phyloP scores from a whole-genome alignment of 2,888 invertebrate species.

The Apodemia hepburni region DNA sequence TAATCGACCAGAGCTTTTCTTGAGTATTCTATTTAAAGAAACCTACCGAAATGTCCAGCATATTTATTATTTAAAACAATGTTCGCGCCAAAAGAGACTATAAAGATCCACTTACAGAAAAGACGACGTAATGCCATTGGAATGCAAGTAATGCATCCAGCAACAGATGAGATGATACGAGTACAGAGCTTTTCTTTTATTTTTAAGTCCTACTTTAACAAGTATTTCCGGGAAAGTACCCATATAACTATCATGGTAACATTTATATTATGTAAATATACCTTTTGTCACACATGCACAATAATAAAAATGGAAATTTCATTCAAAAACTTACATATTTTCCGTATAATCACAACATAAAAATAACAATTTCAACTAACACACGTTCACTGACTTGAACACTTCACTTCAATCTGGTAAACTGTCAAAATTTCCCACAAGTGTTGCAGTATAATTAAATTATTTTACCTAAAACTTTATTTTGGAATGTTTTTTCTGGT shows the following conservation, averaged over 20 bases:
- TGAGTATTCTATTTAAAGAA: conserved; percentile 55
- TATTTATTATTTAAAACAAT: conserved; percentile 31
- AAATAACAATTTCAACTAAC: conserved; percentile 61
- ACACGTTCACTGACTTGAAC: conserved; percentile 69
- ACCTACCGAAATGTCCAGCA: conserved; percentile 38
- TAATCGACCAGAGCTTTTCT: conserved; percentile 40
- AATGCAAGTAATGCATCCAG: conserved; percentile 49
- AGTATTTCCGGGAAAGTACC: conserved; percentile 56
- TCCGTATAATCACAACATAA: conserved; percentile 62
- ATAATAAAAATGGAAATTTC: conserved; percentile 43
- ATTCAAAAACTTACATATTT: conserved; percentile 65
- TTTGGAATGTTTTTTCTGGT: not conserved
- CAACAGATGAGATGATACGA: conserved; percentile 64
- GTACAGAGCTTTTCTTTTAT: conserved; percentile 64
- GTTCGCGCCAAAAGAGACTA: conserved; percentile 47
- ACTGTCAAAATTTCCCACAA: conserved; percentile 36
- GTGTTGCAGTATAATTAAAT: conserved; percentile 45
- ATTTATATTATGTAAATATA: conserved; percentile 19
- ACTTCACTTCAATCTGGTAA: conserved; percentile 69
- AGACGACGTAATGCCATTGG: conserved; percentile 63
- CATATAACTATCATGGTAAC: conserved; percentile 26
- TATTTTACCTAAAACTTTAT: conserved; percentile 18
- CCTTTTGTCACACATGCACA: conserved; percentile 27
- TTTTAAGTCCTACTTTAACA: conserved; percentile 49
- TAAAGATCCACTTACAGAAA: conserved; percentile 45